Conservation (phyloP, 2,797 vertebrate species). For the Hozukius guyotensis region DNA sequence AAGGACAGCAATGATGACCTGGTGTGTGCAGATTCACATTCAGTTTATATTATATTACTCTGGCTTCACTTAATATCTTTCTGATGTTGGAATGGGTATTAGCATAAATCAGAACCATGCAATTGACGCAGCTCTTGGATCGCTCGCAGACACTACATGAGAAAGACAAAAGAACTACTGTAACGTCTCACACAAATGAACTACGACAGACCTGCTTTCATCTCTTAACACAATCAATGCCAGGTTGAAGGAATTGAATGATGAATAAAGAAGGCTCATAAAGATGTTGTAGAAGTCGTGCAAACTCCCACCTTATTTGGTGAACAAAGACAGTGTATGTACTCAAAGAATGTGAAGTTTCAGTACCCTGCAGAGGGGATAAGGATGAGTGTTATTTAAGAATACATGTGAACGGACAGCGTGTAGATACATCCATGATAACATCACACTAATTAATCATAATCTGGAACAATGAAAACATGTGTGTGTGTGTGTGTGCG, state of each 20-base stretch:
- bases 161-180: neutral
- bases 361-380: neutral
- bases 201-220: neutral
- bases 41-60: neutral
- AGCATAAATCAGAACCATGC: neutral
- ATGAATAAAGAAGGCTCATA: neutral
- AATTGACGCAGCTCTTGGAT: neutral
- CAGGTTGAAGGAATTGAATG: neutral
- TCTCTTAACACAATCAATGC: neutral
- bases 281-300: neutral
- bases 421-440: neutral
- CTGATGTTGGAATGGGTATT: neutral
- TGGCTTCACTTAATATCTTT: neutral
- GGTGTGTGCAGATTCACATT: neutral
- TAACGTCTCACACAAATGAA: neutral
- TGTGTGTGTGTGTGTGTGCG: neutral
- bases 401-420: neutral
- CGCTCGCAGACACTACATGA: neutral
- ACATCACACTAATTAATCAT: neutral
- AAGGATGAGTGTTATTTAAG: constrained; percentile 37
- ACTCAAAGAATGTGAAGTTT: constrained; percentile 6
- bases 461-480: neutral
- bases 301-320: constrained; percentile 1
- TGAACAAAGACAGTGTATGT: constrained; percentile 17
- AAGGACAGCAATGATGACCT: neutral